These are phyloP conservation scores for Centropristis striata DNA, from an alignment of 2,113 vertebrate genomes.

Conservation along the genomic window DNA sequence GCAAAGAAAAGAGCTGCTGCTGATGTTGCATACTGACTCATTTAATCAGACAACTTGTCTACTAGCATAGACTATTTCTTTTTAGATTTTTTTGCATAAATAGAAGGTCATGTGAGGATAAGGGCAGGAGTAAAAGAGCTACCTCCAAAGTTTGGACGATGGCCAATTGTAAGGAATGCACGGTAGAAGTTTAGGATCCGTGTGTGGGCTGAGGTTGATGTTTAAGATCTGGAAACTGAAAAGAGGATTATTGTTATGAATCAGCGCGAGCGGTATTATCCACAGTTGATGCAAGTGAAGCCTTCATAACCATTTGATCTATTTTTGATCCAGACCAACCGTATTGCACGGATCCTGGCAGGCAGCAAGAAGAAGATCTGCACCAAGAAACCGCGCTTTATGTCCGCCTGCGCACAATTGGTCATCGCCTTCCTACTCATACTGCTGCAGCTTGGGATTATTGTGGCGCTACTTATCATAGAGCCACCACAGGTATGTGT, in stretches of 20 bases:
- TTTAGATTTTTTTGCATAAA: constrained; percentile 1
- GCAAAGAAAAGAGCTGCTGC: neutral
- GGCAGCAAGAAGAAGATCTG: constrained; percentile 99
- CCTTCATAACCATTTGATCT: constrained; percentile 58
- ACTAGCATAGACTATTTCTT: neutral
- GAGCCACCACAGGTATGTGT: constrained; percentile 87
- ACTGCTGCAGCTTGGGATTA: constrained; percentile 95
- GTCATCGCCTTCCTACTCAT: constrained; percentile 97
- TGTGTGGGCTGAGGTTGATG: constrained; percentile 59
- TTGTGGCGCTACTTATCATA: constrained; percentile 96
- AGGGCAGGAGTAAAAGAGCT: constrained; percentile 9
- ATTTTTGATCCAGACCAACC: constrained; percentile 89
- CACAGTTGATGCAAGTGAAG: constrained; percentile 31
- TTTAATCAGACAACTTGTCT: constrained; percentile 13
- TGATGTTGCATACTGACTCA: constrained; percentile 4
- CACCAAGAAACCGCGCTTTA: constrained; percentile 98
- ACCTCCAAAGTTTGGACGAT: constrained; percentile 21
- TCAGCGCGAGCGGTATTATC: constrained; percentile 40
- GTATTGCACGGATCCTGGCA: constrained; percentile 97
- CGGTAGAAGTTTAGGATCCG: constrained; percentile 23
- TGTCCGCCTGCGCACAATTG: constrained; percentile 98
- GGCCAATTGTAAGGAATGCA: constrained; percentile 35
- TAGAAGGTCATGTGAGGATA: constrained; percentile 19
- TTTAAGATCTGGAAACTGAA: constrained; percentile 48
- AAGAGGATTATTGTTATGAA: constrained; percentile 53